Conservation (phyloP, 2,888 invertebrate species). For the Aelia acuminata region DNA sequence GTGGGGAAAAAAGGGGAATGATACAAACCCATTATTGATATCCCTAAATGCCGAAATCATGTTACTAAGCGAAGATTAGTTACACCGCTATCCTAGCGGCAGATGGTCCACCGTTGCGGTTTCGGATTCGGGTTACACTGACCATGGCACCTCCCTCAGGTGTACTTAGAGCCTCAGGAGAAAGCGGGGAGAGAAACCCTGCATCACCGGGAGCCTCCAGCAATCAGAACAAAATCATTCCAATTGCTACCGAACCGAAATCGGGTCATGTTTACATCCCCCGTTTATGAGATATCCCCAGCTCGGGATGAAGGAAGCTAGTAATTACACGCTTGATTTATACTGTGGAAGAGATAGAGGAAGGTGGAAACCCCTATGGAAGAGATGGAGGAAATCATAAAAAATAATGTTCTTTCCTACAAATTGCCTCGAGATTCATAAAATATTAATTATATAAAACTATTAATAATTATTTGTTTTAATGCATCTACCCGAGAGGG, state of each 20-base stretch:
- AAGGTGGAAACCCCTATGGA: too few species aligned
- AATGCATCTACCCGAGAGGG: too few species aligned
- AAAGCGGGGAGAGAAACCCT: not conserved
- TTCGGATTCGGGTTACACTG: constrained; percentile 2
- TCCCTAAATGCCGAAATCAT: not conserved
- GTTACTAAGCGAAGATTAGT: not conserved
- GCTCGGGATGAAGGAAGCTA: not conserved
- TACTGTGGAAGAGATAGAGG: too few species aligned
- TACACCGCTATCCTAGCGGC: not conserved
- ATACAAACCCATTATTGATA: not conserved
- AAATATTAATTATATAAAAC: too few species aligned
- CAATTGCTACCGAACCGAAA: not conserved
- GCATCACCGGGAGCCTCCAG: not conserved
- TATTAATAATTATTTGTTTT: too few species aligned
- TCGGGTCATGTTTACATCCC: not conserved
- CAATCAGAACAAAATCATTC: constrained; percentile 3
- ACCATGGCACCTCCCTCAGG: not conserved
- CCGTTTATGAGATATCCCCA: not conserved
- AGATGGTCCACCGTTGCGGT: not conserved
- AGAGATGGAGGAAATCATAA: not conserved
- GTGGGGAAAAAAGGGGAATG: not conserved
- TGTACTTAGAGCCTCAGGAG: not conserved
- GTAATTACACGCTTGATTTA: not conserved
- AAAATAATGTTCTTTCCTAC: not conserved
- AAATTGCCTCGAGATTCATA: not conserved